These are phyloP conservation scores for Procavia capensis DNA, from an alignment of 2,113 vertebrate genomes.

Conservation along the genomic window DNA sequence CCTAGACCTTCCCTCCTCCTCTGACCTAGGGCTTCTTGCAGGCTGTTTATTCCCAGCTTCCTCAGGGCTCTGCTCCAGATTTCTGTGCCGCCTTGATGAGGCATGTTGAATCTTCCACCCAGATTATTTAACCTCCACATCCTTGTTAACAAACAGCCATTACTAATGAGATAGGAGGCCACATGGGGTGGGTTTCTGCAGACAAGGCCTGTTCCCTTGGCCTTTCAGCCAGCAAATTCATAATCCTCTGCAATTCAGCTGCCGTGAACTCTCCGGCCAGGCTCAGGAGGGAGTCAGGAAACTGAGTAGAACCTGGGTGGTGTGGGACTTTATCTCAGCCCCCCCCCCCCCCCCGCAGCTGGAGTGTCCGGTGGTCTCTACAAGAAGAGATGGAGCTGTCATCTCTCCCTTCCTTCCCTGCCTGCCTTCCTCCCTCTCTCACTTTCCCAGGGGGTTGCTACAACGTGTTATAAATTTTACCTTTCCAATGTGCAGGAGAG, in stretches of 20 bases:
- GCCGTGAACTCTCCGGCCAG: neutral
- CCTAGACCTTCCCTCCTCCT: neutral
- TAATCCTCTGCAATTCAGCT: constrained; percentile 58
- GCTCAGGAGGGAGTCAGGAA: constrained; percentile 4
- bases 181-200: constrained; percentile 76
- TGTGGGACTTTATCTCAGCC: neutral
- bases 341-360: neutral
- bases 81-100: constrained; percentile 69
- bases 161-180: constrained; percentile 81
- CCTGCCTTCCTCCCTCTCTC: constrained; percentile 12
- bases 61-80: neutral
- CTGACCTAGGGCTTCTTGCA: neutral
- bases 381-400: neutral
- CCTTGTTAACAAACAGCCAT: constrained; percentile 85
- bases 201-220: constrained; percentile 70
- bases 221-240: constrained; percentile 70
- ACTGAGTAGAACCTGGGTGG: neutral
- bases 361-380: neutral
- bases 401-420: neutral
- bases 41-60: neutral
- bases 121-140: constrained; percentile 84
- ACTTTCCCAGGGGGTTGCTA: constrained; percentile 15
- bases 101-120: constrained; percentile 82
- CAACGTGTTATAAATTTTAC: constrained; percentile 80
- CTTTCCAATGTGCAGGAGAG: constrained; percentile 69